A percentile compares a stretch with the other conserved stretches of the same genome.
phyloP scores from a whole-genome alignment of 2,888 invertebrate genomes.

The Geophilus truncorum region DNA sequence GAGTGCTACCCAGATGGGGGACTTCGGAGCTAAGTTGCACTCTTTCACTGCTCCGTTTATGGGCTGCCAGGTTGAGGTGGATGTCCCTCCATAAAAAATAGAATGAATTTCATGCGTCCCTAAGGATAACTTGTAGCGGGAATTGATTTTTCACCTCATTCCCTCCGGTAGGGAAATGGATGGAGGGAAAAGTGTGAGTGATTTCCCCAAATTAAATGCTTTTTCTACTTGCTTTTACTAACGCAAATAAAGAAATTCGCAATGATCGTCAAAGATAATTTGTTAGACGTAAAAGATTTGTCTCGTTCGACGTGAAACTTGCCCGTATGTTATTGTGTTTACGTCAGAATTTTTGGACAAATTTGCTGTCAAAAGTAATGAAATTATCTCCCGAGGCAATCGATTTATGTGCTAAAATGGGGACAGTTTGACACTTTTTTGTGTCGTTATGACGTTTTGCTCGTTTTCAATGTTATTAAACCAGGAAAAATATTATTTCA shows the following conservation, averaged over 20 bases:
- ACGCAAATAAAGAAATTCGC: too few relatives aligned
- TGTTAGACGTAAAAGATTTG: too few relatives aligned
- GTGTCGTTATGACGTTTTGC: too few relatives aligned
- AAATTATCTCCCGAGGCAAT: too few relatives aligned
- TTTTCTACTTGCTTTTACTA: neutral
- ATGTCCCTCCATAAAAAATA: conserved; percentile 20
- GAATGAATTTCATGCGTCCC: conserved; percentile 18
- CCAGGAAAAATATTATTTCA: too few relatives aligned
- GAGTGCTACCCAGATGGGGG: neutral
- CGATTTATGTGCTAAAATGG: too few relatives aligned
- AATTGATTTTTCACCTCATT: conserved; percentile 13
- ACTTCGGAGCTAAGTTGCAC: conserved; percentile 4
- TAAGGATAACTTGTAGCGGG: conserved; percentile 6
- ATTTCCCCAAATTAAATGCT: neutral
- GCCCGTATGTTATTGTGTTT: too few relatives aligned
- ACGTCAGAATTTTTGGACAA: too few relatives aligned
- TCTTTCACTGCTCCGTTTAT: conserved; percentile 1
- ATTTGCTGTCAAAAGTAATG: too few relatives aligned
- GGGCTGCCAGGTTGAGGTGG: neutral
- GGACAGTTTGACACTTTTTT: neutral
- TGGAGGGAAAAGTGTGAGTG: neutral
- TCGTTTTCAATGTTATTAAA: too few relatives aligned
- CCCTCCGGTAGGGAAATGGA: neutral
- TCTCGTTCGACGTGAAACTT: too few relatives aligned
- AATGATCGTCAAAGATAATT: neutral